Evolutionary conservation across 37 sponge, comb jelly and placozoan genomes (phyloP), one percentile per base, ranked within the genome.

Genomic region (Lycopodina hypogea): DNA sequence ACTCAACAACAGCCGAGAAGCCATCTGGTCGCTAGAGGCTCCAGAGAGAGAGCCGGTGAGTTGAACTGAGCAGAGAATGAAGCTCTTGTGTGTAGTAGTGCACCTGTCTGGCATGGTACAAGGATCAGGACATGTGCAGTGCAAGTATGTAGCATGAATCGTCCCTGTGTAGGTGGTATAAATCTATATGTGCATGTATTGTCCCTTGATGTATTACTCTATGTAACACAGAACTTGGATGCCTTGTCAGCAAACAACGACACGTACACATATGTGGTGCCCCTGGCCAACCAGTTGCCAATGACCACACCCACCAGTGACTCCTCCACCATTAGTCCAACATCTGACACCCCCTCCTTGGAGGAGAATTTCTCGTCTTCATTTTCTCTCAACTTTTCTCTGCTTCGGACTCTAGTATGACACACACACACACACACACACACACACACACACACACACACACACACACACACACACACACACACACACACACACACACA

Each of bases 331-430:
- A 36, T 7, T 32, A 6, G 8, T 35, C n/a, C n/a, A 24, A n/a
- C n/a, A n/a, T n/a, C n/a, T n/a, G 60, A 59, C 28, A 23, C n/a
- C 3, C 28, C 28, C 4, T 22, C 7, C 21, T 11, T 76, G 9
- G 22, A 9, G 19, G 69, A 76, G 7, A 62, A 66, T 23, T 57
- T 78, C 64, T 36, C 24, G 6, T 59, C 72, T 22, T 56, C 61
- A 1, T 56, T 85, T 52, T 76, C 48, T 0, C 78, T 91, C 32
- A 87, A 70, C 69, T 91, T 91, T 58, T 78, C 92, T 19, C 71
- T 91, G 14, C 84, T 91, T 6, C 74, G 89, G 42, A 91, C 92
- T 26, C 81, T 91, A 77, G 91, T 91, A 59, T 32, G 86, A 71
- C 12, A 3, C 6, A 29, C 15, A 36, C 17, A 19, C n/a, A 3